Base-by-base conservation (phyloP, 1,140 invertebrate species). In the Megalonaias nervosa region DNA sequence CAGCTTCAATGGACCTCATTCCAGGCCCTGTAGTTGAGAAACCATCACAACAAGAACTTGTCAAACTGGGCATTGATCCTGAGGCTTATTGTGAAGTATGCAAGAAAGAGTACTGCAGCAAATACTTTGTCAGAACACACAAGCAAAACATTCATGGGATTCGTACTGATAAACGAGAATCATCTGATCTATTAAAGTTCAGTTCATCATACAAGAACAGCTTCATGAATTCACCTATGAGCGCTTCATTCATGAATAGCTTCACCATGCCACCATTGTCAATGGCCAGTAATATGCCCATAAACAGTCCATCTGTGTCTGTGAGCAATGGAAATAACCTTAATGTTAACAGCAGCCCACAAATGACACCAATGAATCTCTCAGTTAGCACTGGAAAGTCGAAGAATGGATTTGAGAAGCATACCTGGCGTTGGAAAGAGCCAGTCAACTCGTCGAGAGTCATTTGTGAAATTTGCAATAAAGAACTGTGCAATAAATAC, bases 401-500 rank as follows among this genome's bases (percentile, higher is more conserved):
- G 21, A 70, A 61, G 48, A 75, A 67, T 64, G 59, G 67, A 55
- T 75, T 69, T 81, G 85, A 88, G 69, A 85, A 86, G 60, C 84
- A 83, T 64, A 81, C 85, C 15, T 88, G 85, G 84, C 58, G 85
- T 60, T 88, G 86, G 86, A 89, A 88, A 74, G 88, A 89, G 71
- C 86, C 87, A 19, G 85, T 88, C 17, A 98, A 91, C 97, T 98
- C 89, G 96, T 95, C 90, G 21, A 91, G 81, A 86, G 93, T 88
- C 84, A 97, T 97, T 87, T 99, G 99, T 90, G 97, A 99, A 88
- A 97, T 99, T 76, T 99, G 99, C 91, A 99, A 99, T 91, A 99
- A 99, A 92, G 98, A 99, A 81, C 89, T 91, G 59, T 99, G 99
- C 91, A 98, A 98, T 89, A 97, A 98, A 87, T 98, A 98, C 87